phyloP scores from a whole-genome alignment of 1,140 invertebrate genomes.

The Drosophila tristis region DNA sequence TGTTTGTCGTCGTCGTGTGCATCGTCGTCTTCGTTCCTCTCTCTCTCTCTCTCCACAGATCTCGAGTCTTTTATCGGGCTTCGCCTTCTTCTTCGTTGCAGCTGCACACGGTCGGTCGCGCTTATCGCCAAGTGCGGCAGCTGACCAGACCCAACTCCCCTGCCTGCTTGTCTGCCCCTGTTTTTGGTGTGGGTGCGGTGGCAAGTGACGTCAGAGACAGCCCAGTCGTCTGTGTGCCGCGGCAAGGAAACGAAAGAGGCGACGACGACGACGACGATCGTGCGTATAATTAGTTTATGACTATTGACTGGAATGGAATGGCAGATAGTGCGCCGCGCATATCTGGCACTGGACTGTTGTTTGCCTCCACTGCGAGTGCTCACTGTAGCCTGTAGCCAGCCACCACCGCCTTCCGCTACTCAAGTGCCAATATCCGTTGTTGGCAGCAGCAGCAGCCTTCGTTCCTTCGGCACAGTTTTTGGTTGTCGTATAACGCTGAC shows the following conservation, averaged over 20 bases:
- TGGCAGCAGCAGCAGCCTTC: background rate
- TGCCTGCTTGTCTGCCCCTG: background rate
- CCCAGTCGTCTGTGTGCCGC: conserved; percentile 5
- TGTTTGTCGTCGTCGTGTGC: conserved; percentile 29
- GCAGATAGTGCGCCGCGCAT: conserved; percentile 10
- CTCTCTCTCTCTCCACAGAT: background rate
- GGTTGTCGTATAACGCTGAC: no score
- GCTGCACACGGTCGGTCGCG: conserved; percentile 2
- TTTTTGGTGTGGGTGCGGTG: conserved; percentile 1
- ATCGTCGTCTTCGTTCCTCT: conserved; percentile 1
- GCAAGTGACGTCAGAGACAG: conserved; percentile 45
- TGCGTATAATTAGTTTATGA: conserved; percentile 48
- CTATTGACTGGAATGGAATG: conserved; percentile 22
- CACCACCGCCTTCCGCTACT: conserved; percentile 34
- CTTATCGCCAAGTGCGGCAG: conserved; percentile 43
- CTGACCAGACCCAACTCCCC: conserved; percentile 12
- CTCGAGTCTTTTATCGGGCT: conserved; percentile 23
- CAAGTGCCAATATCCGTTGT: conserved; percentile 42
- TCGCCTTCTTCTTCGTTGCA: conserved; percentile 11
- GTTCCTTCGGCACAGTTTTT: background rate
- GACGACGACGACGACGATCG: background rate
- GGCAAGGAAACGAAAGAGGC: conserved; percentile 1
- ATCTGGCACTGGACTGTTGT: background rate
- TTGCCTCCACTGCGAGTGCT: background rate
- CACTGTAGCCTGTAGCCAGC: conserved; percentile 28